Evolutionary conservation across 2,797 vertebrate species (phyloP).

Genomic region (Cyprinodon diabolis): DNA sequence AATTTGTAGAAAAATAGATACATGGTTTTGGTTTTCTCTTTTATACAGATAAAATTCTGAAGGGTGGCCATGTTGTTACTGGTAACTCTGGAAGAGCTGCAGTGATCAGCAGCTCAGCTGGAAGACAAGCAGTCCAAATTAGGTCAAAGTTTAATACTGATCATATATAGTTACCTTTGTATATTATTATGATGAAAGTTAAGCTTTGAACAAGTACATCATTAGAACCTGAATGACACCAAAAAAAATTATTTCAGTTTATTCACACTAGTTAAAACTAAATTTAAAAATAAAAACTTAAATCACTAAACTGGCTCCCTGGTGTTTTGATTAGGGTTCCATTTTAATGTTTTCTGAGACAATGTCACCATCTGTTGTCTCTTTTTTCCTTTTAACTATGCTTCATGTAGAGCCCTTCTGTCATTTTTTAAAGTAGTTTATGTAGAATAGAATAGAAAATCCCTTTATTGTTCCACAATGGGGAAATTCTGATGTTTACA

Average conservation of each 20-base stretch:
- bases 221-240: too few relatives aligned
- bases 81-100: too few relatives aligned
- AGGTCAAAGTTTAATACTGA: background rate
- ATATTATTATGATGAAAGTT: background rate
- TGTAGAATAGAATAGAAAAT: too few relatives aligned
- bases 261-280: background rate
- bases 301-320: background rate
- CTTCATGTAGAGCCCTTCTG: background rate
- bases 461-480: too few relatives aligned
- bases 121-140: too few relatives aligned
- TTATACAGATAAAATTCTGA: too few relatives aligned
- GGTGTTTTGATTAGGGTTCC: background rate
- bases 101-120: too few relatives aligned
- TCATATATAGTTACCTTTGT: background rate
- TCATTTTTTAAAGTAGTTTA: background rate
- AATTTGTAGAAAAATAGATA: too few relatives aligned
- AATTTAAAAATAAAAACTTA: background rate
- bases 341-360: background rate
- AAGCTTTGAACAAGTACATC: too few relatives aligned
- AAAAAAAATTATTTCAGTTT: background rate
- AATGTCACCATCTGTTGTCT: background rate
- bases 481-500: too few relatives aligned
- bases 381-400: background rate
- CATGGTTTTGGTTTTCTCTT: too few relatives aligned
- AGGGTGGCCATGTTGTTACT: too few relatives aligned